Base-by-base conservation (phyloP, 2,113 vertebrate genomes). In the Trochalopteron elliotii region DNA sequence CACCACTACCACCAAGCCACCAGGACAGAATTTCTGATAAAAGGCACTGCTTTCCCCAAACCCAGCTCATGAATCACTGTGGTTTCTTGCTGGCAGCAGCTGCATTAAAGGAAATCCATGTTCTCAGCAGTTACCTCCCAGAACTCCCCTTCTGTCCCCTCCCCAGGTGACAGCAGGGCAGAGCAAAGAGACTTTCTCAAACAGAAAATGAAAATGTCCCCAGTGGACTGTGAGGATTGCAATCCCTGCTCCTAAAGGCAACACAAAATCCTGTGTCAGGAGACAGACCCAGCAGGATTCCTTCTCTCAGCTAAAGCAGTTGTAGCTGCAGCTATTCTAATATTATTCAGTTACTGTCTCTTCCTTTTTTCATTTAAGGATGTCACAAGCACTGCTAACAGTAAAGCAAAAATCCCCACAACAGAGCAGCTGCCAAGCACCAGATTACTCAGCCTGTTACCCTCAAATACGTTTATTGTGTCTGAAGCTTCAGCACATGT, bases 361-460 rank as follows among this genome's bases (percentile, higher is more conserved):
- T 91, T 80, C 92, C 94, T 93, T 95, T 94, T 92, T 90, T 81
- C 75, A 55, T 60, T 59, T 90, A 7, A 59, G 71, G 82, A 86
- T 78, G 94, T 95, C 95, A 91, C 92, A 93, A 90, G 82, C 55
- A 35, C 63, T 70, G 78, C 82, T 87, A 88, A 77, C 79, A 80
- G 82, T 56, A 90, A 77, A 92, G 47, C 90, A 92, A 86, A 97
- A 96, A 88, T 86, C 90, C 93, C 94, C 95, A 18, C 13, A 61
- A 15, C 40, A 35, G 27, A 83, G 60, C 95, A 94, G 94, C 94
- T 95, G 95, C 93, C 94, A 93, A 96, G 72, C 85, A 47, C 93
- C 74, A 81, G 76, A 96, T 96, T 95, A 97, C 94, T 96, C 94
- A 97, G 85, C 92, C 71, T 90, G 28, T 15, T 83, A 28, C 72